Evolutionary conservation across 2,888 invertebrate species (phyloP).

Genomic region (Orchestes rusci): DNA sequence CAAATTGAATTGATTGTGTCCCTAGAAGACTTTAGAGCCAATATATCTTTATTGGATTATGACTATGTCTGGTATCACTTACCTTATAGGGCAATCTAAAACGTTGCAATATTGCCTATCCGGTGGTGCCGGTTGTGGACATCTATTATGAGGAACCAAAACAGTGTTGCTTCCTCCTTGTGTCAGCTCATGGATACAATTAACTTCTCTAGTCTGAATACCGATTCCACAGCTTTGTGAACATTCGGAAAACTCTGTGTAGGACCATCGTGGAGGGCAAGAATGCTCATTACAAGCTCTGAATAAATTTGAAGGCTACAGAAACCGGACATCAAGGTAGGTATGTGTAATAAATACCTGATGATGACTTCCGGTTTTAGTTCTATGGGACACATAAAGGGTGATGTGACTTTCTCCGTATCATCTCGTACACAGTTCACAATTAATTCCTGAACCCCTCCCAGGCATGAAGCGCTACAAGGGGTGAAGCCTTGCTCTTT

Average conservation of each 20-base stretch:
- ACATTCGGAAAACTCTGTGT: conserved; percentile 82
- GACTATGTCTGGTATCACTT: too few relatives aligned
- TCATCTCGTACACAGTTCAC: conserved; percentile 84
- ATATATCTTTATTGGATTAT: too few relatives aligned
- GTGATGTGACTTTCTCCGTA: conserved; percentile 79
- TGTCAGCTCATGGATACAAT: conserved; percentile 79
- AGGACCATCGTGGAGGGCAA: conserved; percentile 92
- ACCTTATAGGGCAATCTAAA: conserved; percentile 75
- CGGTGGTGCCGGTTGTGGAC: conserved; percentile 83
- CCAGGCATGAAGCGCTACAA: conserved; percentile 87
- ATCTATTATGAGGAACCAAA: conserved; percentile 88
- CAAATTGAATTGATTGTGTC: too few relatives aligned
- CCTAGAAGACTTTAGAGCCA: too few relatives aligned
- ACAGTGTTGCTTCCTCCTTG: conserved; percentile 83
- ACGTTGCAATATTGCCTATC: conserved; percentile 89
- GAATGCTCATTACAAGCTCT: conserved; percentile 71
- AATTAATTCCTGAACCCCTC: conserved; percentile 68
- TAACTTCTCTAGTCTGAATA: conserved; percentile 83
- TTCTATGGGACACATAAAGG: conserved; percentile 78
- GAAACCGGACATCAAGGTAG: not conserved
- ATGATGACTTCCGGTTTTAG: conserved; percentile 85
- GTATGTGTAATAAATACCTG: conserved; percentile 8
- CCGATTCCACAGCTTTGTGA: conserved; percentile 93
- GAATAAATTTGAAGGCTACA: not conserved
- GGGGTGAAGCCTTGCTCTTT: conserved; percentile 83